A percentile compares a stretch with the other conserved stretches of the same genome.
Evolutionary conservation across 2,113 vertebrate genomes (phyloP).

Genomic region (Laticauda colubrina): DNA sequence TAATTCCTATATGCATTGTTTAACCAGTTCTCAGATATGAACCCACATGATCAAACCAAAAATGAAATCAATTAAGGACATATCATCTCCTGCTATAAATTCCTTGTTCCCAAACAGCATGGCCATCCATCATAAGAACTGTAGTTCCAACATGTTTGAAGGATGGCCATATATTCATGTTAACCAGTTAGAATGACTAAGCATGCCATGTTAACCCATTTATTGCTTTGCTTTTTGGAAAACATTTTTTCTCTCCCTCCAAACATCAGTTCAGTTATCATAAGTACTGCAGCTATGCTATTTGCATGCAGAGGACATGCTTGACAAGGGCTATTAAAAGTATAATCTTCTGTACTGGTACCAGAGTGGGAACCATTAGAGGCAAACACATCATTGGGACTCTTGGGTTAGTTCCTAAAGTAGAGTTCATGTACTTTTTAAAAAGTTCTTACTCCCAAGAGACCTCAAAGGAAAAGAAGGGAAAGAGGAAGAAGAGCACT

Average conservation of each 20-base stretch:
- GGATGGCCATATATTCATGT: not conserved
- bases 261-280: not conserved
- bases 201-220: not conserved
- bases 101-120: not conserved
- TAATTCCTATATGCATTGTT: not conserved
- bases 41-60: not conserved
- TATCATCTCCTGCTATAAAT: not conserved
- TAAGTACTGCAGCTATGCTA: not conserved
- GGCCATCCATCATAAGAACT: not conserved
- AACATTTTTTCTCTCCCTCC: not conserved
- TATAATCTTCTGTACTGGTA: not conserved
- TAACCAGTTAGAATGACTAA: not conserved
- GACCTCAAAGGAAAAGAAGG: constrained; percentile 34
- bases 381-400: not conserved
- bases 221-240: not conserved
- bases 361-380: not conserved
- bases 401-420: constrained; percentile 11
- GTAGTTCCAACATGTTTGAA: not conserved
- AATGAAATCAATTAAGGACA: not conserved
- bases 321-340: not conserved
- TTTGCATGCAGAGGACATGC: not conserved
- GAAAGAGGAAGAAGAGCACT: constrained; percentile 29
- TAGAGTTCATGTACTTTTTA: not conserved
- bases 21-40: not conserved
- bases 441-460: constrained; percentile 47